A percentile compares a stretch with the other conserved stretches of the same genome.
Evolutionary conservation across 2,888 invertebrate genomes (phyloP).

Genomic region (Trachelus troglodyta): DNA sequence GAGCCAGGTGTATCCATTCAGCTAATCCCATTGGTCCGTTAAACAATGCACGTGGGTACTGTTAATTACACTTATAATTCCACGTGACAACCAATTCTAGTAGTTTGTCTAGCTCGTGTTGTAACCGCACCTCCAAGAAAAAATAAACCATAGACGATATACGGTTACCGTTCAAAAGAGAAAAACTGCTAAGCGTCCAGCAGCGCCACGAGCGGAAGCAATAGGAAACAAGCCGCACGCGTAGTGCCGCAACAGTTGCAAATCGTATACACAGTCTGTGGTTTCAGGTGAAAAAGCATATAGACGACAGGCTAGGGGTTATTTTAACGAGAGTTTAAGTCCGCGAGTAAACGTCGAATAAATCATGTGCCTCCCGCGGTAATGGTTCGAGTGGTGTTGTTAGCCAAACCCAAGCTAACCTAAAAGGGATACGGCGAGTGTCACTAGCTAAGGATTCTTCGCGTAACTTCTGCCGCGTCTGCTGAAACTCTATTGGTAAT

Average conservation of each 20-base stretch:
- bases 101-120: background rate
- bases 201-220: background rate
- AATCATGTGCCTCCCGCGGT: slow-evolving; percentile 52
- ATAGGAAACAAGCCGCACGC: background rate
- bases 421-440: background rate
- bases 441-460: background rate
- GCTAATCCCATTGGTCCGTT: background rate
- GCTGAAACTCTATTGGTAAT: background rate
- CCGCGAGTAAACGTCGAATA: slow-evolving; percentile 63
- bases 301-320: slow-evolving; percentile 42
- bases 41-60: background rate
- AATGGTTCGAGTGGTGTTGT: slow-evolving; percentile 16
- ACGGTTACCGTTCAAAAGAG: no score
- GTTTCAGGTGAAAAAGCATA: slow-evolving; percentile 13
- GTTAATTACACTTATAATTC: background rate
- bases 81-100: background rate
- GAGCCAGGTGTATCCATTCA: background rate
- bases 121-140: background rate
- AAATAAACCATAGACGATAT: background rate
- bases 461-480: background rate
- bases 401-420: background rate
- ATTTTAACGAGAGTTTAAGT: slow-evolving; percentile 64
- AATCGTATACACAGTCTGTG: background rate
- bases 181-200: no score
- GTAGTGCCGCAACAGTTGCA: background rate